Percentiles rank a stretch among this genome's conserved stretches.
phyloP scores from a whole-genome alignment of 2,797 vertebrate species.

The Carcharodon carcharias region DNA sequence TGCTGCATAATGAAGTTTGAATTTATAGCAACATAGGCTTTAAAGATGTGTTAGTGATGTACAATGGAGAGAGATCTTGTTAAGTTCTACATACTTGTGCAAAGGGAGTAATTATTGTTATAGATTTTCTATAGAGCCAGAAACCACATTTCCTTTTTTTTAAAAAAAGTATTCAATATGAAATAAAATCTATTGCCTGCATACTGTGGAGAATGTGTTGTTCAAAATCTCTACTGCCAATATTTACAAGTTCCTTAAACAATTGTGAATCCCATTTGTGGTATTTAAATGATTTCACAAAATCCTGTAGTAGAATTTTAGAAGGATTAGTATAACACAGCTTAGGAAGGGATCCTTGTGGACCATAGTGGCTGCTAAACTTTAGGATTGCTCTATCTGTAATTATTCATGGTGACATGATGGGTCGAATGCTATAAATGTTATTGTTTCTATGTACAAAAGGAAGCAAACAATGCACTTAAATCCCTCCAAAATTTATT shows the following conservation, averaged over 20 bases:
- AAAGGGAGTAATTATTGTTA: background rate
- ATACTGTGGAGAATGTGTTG: background rate
- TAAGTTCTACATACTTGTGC: background rate
- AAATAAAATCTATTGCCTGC: background rate
- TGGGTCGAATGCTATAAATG: background rate
- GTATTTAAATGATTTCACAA: background rate
- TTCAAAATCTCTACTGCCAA: background rate
- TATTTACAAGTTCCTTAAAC: background rate
- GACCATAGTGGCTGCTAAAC: no score
- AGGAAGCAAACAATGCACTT: background rate
- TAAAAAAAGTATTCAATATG: background rate
- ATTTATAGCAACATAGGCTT: background rate
- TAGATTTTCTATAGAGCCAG: background rate
- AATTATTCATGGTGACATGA: background rate
- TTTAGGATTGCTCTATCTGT: background rate
- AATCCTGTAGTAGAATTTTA: background rate
- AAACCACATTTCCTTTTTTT: background rate
- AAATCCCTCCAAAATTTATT: background rate
- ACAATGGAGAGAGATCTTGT: background rate
- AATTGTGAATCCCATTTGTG: background rate
- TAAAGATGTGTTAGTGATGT: background rate
- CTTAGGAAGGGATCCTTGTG: background rate
- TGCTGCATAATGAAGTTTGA: background rate
- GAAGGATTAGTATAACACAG: background rate
- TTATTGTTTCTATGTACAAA: background rate